These are phyloP conservation scores for Stramonita haemastoma DNA, from an alignment of 2,888 invertebrate species.

Conservation along the genomic window DNA sequence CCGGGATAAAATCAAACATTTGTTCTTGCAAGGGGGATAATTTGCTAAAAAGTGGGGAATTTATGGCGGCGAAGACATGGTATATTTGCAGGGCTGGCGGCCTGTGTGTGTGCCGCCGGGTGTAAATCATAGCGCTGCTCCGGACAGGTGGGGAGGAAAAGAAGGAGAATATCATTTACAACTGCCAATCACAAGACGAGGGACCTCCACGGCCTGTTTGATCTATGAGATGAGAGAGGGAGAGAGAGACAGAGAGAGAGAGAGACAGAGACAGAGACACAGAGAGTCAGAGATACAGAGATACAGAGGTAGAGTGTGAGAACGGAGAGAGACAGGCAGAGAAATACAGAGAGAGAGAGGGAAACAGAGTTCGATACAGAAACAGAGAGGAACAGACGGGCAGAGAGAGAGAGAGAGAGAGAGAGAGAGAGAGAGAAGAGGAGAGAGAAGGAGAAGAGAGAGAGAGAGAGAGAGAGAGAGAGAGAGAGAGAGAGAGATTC, in stretches of 20 bases:
- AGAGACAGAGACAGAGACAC: background rate
- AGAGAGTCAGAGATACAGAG: background rate
- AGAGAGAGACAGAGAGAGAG: background rate
- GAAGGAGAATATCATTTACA: conserved; percentile 1
- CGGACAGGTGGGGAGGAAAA: background rate
- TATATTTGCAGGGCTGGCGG: background rate
- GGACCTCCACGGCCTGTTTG: background rate
- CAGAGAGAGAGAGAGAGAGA: background rate
- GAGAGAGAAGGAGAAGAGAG: background rate
- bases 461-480: background rate
- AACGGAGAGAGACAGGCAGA: background rate
- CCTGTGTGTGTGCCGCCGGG: background rate
- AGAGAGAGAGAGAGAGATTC: background rate
- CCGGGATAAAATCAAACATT: conserved; percentile 27
- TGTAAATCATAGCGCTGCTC: background rate
- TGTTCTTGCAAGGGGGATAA: conserved; percentile 5
- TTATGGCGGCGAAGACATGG: background rate
- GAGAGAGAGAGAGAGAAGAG: background rate
- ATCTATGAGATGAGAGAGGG: background rate
- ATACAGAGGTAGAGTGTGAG: background rate
- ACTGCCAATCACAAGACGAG: background rate
- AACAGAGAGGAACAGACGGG: background rate
- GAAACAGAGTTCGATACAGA: background rate
- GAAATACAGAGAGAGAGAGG: background rate
- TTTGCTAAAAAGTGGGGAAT: conserved; percentile 18